Evolutionary conservation across 2,113 vertebrate genomes (phyloP).

Genomic region (Chionodraco myersi): DNA sequence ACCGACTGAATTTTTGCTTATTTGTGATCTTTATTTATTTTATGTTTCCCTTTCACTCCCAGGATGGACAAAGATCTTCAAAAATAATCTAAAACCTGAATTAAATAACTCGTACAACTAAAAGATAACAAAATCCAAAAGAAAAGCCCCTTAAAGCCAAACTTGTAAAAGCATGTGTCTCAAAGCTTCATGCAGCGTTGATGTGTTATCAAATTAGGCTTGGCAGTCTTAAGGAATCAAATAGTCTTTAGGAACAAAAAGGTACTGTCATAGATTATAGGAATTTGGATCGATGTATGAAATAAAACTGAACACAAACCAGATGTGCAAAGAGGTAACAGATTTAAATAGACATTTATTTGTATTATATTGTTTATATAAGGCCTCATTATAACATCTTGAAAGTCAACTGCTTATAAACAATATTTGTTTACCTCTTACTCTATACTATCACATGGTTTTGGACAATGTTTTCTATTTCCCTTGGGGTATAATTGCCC

Average conservation of each 20-base stretch:
- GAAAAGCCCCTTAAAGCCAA: slow-evolving; percentile 62
- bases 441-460: neutral
- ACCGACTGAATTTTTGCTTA: neutral
- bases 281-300: slow-evolving; percentile 26
- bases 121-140: slow-evolving; percentile 56
- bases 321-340: slow-evolving; percentile 6
- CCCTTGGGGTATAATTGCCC: neutral
- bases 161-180: slow-evolving; percentile 80
- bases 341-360: slow-evolving; percentile 1
- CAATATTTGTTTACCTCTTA: neutral
- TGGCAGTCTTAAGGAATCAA: slow-evolving; percentile 87
- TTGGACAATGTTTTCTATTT: neutral
- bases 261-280: neutral
- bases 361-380: neutral
- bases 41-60: slow-evolving; percentile 29
- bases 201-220: slow-evolving; percentile 81
- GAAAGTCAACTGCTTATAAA: neutral
- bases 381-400: neutral
- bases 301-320: slow-evolving; percentile 32
- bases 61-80: slow-evolving; percentile 69
- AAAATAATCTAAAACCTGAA: slow-evolving; percentile 44
- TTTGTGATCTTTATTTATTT: neutral
- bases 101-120: slow-evolving; percentile 44
- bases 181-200: slow-evolving; percentile 87
- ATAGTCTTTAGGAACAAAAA: slow-evolving; percentile 24